Evolutionary conservation across 53 echinoderm and acorn worm species (phyloP), one percentile per base, ranked within the genome.

Genomic region (Holothuria leucospilota): DNA sequence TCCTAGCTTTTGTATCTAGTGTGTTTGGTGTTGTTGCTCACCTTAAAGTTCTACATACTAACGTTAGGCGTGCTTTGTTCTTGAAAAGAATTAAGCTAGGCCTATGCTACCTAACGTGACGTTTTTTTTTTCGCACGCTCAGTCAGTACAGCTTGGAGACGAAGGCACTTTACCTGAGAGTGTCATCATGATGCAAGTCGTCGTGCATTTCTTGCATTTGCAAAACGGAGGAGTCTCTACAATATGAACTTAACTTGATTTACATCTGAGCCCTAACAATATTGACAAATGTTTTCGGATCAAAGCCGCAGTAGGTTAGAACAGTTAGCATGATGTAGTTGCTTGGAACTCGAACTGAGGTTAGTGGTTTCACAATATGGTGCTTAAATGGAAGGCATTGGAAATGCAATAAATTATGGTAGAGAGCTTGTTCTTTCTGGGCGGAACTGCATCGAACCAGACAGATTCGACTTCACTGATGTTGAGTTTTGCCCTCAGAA

Each of bases 361-460:
- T n/a, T n/a, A n/a, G n/a, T n/a, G n/a, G n/a, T 64, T 85, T 73
- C 62, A 46, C 49, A 6, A 85, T 63, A 42, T 39, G 51, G n/a
- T 64, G 39, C 61, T 40, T 18, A 86, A 52, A 59, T 77, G 26
- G 5, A 63, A 63, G 18, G 16, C 20, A 2, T 56, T 86, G 21
- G 82, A 83, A 6, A 88, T 82, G 5, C 7, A 25, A 29, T 69
- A 28, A 66, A 81, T 87, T 68, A 87, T 46, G 34, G 9, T 70
- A 18, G 18, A 63, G 5, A 88, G 38, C n/a, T 30, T 71, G 63
- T 82, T 88, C 26, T 30, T 82, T 46, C 82, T 70, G 13, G 82
- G 13, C 1, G 82, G 56, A 38, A 62, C 16, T 12, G 82, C 82
- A 24, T 51, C 6, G 60, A 59, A 88, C 88, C 88, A 88, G 29